Evolutionary conservation across 2,888 invertebrate genomes (phyloP).

Genomic region (Drosophila silvestris): DNA sequence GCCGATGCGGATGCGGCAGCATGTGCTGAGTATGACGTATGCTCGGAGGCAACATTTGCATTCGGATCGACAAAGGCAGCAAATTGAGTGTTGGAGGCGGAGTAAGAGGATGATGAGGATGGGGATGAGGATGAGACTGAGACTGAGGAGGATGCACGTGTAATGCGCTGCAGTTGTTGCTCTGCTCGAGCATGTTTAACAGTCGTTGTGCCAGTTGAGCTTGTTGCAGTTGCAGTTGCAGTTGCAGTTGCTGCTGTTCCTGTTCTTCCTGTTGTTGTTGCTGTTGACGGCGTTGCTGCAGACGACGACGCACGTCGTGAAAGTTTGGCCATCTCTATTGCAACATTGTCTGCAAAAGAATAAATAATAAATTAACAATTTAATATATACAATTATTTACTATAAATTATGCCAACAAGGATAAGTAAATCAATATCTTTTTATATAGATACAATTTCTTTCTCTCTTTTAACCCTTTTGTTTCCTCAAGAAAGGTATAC

Average conservation of each 20-base stretch:
- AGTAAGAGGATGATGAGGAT: slow-evolving; percentile 6
- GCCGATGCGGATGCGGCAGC: slow-evolving; percentile 48
- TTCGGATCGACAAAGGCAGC: slow-evolving; percentile 65
- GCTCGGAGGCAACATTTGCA: slow-evolving; percentile 34
- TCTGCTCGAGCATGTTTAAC: slow-evolving; percentile 13
- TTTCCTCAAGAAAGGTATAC: no score
- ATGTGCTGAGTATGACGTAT: not conserved
- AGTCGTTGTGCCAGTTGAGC: slow-evolving; percentile 44
- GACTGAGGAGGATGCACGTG: slow-evolving; percentile 28
- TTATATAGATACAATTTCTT: not conserved
- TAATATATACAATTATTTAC: not conserved
- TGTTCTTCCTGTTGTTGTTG: slow-evolving; percentile 44
- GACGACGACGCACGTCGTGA: slow-evolving; percentile 85
- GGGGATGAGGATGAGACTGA: slow-evolving; percentile 6
- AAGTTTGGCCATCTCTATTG: slow-evolving; percentile 86
- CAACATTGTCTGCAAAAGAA: slow-evolving; percentile 84
- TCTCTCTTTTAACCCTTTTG: no score
- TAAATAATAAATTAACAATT: not conserved
- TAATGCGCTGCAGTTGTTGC: slow-evolving; percentile 37
- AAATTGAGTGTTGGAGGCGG: slow-evolving; percentile 21
- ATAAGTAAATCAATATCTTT: not conserved
- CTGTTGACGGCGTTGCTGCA: slow-evolving; percentile 72
- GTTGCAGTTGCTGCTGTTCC: slow-evolving; percentile 17
- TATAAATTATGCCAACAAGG: no score
- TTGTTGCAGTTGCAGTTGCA: slow-evolving; percentile 46